These are phyloP conservation scores for Thera obeliscata DNA, from an alignment of 2,888 invertebrate species.

Conservation along the genomic window DNA sequence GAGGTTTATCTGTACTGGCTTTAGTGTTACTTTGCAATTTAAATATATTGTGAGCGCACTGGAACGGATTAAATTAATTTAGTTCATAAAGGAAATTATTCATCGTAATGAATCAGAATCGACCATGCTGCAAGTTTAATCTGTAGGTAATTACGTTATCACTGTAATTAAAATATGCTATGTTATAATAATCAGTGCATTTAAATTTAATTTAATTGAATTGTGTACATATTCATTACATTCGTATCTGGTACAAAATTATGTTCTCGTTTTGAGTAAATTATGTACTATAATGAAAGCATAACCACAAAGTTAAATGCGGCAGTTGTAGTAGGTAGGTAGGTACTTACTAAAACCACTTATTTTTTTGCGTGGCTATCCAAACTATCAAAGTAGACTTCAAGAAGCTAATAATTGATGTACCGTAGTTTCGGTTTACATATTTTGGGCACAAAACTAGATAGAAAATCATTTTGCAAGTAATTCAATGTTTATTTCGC, in stretches of 20 bases:
- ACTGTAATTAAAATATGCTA: slow-evolving; percentile 11
- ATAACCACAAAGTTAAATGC: too few species aligned
- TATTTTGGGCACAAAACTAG: too few species aligned
- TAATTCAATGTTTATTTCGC: too few species aligned
- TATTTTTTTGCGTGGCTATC: too few species aligned
- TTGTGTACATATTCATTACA: neutral
- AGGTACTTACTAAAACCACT: too few species aligned
- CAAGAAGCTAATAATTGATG: too few species aligned
- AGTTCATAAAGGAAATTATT: slow-evolving; percentile 6
- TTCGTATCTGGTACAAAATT: neutral
- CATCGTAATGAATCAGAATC: slow-evolving; percentile 3
- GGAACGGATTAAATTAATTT: slow-evolving; percentile 6
- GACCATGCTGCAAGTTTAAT: neutral
- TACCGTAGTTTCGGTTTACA: too few species aligned
- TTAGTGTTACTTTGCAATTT: slow-evolving; percentile 9
- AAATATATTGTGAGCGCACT: neutral
- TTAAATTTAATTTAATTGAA: neutral
- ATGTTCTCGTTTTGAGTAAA: neutral
- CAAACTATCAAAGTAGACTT: too few species aligned
- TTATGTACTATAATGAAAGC: neutral
- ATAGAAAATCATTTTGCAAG: too few species aligned
- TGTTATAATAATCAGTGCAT: neutral
- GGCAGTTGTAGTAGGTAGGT: too few species aligned
- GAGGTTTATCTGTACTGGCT: slow-evolving; percentile 46
- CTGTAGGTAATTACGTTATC: neutral